Percentiles rank a stretch among this genome's conserved stretches.
These are phyloP conservation scores for Chaunax sp. DNA, from an alignment of 2,797 vertebrate species.

Conservation along the genomic window DNA sequence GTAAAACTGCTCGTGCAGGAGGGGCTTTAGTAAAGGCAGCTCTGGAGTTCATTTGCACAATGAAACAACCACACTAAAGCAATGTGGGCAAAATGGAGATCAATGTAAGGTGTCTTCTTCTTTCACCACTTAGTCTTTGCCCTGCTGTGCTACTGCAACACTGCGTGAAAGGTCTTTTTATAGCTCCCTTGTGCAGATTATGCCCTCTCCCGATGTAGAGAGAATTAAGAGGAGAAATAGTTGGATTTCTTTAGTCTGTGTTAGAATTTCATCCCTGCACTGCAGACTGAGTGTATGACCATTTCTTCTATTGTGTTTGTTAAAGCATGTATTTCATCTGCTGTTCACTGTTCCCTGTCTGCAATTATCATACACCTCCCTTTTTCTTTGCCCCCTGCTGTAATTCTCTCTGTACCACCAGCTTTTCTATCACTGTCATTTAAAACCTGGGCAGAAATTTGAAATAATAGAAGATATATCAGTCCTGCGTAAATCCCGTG, in stretches of 20 bases:
- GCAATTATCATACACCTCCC: constrained; percentile 49
- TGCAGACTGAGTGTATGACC: constrained; percentile 43
- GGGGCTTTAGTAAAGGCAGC: no score
- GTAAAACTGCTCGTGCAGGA: no score
- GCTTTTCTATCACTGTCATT: constrained; percentile 70
- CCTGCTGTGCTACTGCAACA: constrained; percentile 18
- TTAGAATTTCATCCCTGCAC: constrained; percentile 51
- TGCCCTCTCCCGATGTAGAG: constrained; percentile 30
- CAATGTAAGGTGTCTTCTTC: constrained; percentile 26
- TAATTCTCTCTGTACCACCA: constrained; percentile 54
- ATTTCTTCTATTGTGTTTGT: constrained; percentile 74
- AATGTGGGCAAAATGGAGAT: constrained; percentile 33
- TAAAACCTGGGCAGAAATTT: constrained; percentile 54
- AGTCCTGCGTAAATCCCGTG: constrained; percentile 52
- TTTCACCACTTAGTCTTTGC: constrained; percentile 8
- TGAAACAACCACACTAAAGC: constrained; percentile 14
- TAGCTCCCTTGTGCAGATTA: constrained; percentile 42
- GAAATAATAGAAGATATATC: constrained; percentile 67
- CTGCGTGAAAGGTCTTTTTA: constrained; percentile 43
- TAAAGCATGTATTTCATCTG: constrained; percentile 71
- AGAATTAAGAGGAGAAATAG: constrained; percentile 17
- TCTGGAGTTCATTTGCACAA: constrained; percentile 22
- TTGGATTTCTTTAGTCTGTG: constrained; percentile 11
- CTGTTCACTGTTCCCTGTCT: constrained; percentile 60
- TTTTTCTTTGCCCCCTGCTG: constrained; percentile 45